Conservation (phyloP, 2,113 vertebrate genomes). For the Colinus virginianus region DNA sequence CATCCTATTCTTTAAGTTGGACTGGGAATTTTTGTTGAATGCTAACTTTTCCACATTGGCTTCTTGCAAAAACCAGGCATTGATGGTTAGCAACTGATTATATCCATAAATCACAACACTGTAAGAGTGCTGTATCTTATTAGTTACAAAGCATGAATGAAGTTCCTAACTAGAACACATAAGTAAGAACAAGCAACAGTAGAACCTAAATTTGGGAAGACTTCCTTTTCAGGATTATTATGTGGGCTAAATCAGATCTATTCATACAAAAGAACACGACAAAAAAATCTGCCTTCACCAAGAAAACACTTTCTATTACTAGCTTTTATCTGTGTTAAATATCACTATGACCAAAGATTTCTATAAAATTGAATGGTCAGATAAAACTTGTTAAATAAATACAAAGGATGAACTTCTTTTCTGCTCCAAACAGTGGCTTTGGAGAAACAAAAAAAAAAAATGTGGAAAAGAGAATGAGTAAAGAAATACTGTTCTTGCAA, state of each 20-base stretch:
- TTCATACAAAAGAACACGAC: background rate
- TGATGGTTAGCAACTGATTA: background rate
- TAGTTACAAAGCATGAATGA: background rate
- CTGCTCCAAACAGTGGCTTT: background rate
- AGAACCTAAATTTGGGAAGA: background rate
- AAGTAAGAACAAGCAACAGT: conserved; percentile 13
- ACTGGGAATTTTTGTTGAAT: background rate
- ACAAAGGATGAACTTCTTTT: background rate
- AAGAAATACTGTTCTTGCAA: background rate
- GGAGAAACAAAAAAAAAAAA: background rate
- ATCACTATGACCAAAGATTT: background rate
- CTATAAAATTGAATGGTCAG: background rate
- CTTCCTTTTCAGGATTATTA: background rate
- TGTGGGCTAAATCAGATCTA: background rate
- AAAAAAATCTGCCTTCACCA: background rate
- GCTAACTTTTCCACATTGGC: background rate
- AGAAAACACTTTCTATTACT: background rate
- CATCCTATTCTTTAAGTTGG: background rate
- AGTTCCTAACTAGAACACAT: background rate
- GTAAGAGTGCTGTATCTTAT: background rate
- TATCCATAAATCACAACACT: background rate
- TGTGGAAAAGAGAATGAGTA: background rate
- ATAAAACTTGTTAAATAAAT: background rate
- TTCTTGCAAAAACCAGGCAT: background rate
- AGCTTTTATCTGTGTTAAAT: background rate